A percentile compares a stretch with the other conserved stretches of the same genome.
Evolutionary conservation across 2,797 vertebrate genomes (phyloP).

Genomic region (Chaenodraco wilsoni): DNA sequence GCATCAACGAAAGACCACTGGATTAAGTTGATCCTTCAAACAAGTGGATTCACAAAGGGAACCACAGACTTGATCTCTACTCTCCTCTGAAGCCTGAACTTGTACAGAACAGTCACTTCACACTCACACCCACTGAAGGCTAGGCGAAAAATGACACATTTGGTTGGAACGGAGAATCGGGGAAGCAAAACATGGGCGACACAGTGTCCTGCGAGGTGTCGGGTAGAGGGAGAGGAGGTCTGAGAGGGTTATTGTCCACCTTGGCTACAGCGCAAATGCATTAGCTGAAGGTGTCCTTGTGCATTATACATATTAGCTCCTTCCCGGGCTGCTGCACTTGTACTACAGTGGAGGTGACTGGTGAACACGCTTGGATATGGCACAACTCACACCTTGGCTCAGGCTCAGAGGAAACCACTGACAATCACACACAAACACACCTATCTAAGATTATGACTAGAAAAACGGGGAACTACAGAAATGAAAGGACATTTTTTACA

Average conservation of each 20-base stretch:
- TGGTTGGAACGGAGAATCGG: neutral
- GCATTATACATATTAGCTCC: conserved; percentile 64
- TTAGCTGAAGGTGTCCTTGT: conserved; percentile 43
- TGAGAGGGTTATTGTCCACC: conserved; percentile 16
- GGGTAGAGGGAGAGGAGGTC: conserved; percentile 17
- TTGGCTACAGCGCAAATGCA: conserved; percentile 56
- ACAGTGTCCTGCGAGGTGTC: conserved; percentile 51
- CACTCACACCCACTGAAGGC: conserved; percentile 10
- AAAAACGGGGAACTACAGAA: no score
- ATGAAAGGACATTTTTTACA: no score
- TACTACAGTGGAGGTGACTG: conserved; percentile 16
- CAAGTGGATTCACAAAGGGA: conserved; percentile 5
- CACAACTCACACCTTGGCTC: conserved; percentile 33
- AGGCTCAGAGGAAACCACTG: conserved; percentile 25
- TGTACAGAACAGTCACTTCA: neutral
- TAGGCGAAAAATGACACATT: conserved; percentile 46
- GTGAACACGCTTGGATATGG: neutral
- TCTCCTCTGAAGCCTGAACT: neutral
- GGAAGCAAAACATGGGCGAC: conserved; percentile 21
- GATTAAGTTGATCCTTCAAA: conserved; percentile 31
- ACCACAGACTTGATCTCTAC: conserved; percentile 1
- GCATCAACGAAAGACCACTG: conserved; percentile 19
- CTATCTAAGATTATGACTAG: no score
- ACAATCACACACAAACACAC: neutral
- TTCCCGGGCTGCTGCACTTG: conserved; percentile 24